Percentiles rank a stretch among this genome's conserved stretches.
phyloP scores from a whole-genome alignment of 2,113 vertebrate genomes.

The Varanus salvator region DNA sequence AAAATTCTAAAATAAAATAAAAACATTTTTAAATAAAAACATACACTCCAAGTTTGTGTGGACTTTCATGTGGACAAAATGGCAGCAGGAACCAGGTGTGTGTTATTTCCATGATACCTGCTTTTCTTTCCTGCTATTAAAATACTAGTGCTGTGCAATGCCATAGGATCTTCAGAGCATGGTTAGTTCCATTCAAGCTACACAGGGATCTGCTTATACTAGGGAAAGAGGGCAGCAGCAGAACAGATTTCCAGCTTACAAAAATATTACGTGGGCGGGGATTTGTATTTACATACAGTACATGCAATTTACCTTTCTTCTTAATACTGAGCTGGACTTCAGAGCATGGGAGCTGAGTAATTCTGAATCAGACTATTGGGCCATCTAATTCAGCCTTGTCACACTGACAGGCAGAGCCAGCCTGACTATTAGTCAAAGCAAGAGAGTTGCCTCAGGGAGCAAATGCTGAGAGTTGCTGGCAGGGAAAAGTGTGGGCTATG shows the following conservation, averaged over 20 bases:
- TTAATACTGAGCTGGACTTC: background rate
- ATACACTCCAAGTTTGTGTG: background rate
- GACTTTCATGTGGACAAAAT: background rate
- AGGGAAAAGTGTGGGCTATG: too few species aligned
- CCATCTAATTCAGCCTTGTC: background rate
- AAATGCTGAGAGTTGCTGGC: too few species aligned
- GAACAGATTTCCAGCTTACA: too few species aligned
- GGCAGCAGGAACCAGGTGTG: background rate
- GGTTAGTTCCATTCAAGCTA: too few species aligned
- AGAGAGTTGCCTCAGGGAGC: too few species aligned
- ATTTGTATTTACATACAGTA: too few species aligned
- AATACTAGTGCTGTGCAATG: too few species aligned
- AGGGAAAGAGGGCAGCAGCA: too few species aligned
- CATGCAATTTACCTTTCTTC: background rate
- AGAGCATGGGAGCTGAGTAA: background rate
- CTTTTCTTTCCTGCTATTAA: background rate
- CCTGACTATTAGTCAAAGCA: too few species aligned
- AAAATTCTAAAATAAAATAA: background rate
- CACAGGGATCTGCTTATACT: too few species aligned
- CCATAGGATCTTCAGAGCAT: too few species aligned
- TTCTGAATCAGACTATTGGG: background rate
- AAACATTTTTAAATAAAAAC: background rate
- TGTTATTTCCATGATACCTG: background rate
- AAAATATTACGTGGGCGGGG: too few species aligned
- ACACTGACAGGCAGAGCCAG: background rate